Evolutionary conservation across 2,797 vertebrate species (phyloP).

Genomic region (Graptemys geographica): DNA sequence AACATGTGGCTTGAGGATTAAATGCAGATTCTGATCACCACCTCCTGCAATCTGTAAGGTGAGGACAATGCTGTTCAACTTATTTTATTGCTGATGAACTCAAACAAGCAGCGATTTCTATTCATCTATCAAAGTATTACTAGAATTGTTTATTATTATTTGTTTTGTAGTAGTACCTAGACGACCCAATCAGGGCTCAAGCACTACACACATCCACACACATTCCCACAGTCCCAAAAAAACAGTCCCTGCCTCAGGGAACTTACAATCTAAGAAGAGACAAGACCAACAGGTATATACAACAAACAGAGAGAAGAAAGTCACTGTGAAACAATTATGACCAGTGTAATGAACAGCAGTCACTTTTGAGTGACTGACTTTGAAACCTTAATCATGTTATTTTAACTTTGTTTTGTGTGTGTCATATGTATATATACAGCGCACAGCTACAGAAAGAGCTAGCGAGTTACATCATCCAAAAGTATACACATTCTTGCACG

Average conservation of each 20-base stretch:
- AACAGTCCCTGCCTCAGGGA: background rate
- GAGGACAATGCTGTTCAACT: constrained; percentile 37
- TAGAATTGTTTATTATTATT: constrained; percentile 46
- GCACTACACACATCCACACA: constrained; percentile 65
- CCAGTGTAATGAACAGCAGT: background rate
- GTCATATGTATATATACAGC: background rate
- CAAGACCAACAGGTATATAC: background rate
- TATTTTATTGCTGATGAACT: constrained; percentile 52
- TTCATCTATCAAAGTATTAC: background rate
- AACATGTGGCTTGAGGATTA: background rate
- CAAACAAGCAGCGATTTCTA: constrained; percentile 49
- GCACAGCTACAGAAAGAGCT: background rate
- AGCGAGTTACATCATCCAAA: background rate
- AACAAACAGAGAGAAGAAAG: background rate
- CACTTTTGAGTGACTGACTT: background rate
- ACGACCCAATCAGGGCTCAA: constrained; percentile 60
- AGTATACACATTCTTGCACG: background rate
- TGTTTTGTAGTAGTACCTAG: constrained; percentile 56
- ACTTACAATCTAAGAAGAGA: background rate
- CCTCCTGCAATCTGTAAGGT: background rate
- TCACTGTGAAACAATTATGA: background rate
- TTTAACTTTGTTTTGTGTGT: background rate
- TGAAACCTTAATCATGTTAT: background rate
- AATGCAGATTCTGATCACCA: background rate
- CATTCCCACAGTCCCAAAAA: constrained; percentile 41